Percentiles rank a stretch among this genome's conserved stretches.
Evolutionary conservation across 2,888 invertebrate genomes (phyloP).

Genomic region (Cremastinae sp.): DNA sequence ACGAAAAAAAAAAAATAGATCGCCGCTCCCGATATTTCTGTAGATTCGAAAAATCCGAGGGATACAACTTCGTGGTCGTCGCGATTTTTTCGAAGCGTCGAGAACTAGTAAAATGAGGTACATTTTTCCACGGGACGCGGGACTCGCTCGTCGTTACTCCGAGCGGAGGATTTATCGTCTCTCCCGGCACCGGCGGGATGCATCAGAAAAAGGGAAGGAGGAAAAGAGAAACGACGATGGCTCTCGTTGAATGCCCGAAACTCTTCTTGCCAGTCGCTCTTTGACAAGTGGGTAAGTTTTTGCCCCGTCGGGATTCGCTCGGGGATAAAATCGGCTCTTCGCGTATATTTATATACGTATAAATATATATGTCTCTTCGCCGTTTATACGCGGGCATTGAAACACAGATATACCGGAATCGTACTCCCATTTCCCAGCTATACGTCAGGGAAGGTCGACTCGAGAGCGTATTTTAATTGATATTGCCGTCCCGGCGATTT

Average conservation of each 20-base stretch:
- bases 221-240: conserved; percentile 16
- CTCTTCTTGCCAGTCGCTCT: conserved; percentile 58
- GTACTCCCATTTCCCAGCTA: conserved; percentile 29
- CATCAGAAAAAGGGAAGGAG: conserved; percentile 29
- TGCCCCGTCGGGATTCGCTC: conserved; percentile 43
- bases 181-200: neutral
- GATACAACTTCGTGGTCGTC: too few species aligned
- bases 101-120: conserved; percentile 41
- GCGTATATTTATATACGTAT: neutral
- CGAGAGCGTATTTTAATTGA: conserved; percentile 73
- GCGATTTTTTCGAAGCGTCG: conserved; percentile 20
- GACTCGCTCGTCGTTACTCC: conserved; percentile 53
- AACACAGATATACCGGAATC: too few species aligned
- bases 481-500: conserved; percentile 71
- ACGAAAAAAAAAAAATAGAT: neutral
- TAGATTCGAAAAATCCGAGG: too few species aligned
- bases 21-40: too few species aligned
- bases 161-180: conserved; percentile 56
- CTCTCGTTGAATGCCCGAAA: conserved; percentile 49
- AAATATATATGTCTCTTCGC: too few species aligned
- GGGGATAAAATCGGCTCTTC: conserved; percentile 12
- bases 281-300: conserved; percentile 67
- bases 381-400: too few species aligned
- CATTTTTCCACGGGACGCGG: conserved; percentile 20
- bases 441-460: conserved; percentile 35